Percentiles rank a stretch among this genome's conserved stretches.
Evolutionary conservation across 2,113 vertebrate genomes (phyloP).

Genomic region (rabbit (Oryctolagus cuniculus)): mOryCun1.1 NC_091437.1:7965501-7966000

Average conservation of each 20-base stretch:
- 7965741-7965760: background rate
- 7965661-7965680: background rate
- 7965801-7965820: background rate
- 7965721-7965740: background rate
- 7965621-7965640: background rate
- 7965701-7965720: background rate
- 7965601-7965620: background rate
- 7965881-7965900: background rate
- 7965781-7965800: background rate
- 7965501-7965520: background rate
- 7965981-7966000: constrained; percentile 47
- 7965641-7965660: background rate
- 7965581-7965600: background rate
- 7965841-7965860: background rate
- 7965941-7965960: background rate
- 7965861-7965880: background rate
- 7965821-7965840: background rate
- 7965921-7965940: background rate
- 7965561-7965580: background rate
- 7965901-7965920: background rate
- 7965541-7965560: background rate
- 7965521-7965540: background rate
- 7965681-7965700: background rate
- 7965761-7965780: background rate
- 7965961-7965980: constrained; percentile 24